Evolutionary conservation across 2,113 vertebrate genomes (phyloP), one percentile per base, ranked within the genome.

Genomic region (Elgaria multicarinata): DNA sequence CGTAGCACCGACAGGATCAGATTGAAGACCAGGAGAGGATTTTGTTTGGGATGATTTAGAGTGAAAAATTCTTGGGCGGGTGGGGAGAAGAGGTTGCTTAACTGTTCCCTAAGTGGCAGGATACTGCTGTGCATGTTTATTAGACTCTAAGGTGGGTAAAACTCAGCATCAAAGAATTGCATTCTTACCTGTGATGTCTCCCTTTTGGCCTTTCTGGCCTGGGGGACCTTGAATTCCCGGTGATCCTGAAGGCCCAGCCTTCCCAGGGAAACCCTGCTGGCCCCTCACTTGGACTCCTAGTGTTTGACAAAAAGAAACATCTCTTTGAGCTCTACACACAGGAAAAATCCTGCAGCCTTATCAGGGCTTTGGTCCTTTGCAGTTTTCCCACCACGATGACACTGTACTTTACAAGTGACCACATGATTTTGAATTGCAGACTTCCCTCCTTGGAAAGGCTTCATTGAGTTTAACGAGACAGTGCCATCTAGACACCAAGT

Each of bases 151-250:
- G 69, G 53, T 8, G 4, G 87, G 8, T 71, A 72, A 44, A 88
- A 0, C 78, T 44, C 74, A 90, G 72, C 2, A 22, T 0, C 2
- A 74, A 5, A 50, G 24, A 67, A 39, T 39, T 18, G 26, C 18
- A 53, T 85, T 91, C 76, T 91, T 91, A 89, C 46, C 90, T 90
- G 66, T 9, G 22, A 1, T 1, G 66, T 93, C 13, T 85, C 75
- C 39, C 16, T 90, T 83, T 88, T 86, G 22, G 82, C 80, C 75
- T 77, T 92, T 93, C 9, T 89, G 18, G 8, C 71, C 89, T 82
- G 66, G 9, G 6, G 2, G 6, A 58, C 85, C 76, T 55, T 44
- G 87, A 20, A 44, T 4, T 90, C 64, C 78, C 26, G 82, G 82
- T 53, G 77, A n/a, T 86, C 58, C 80, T 6, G 16, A 87, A 89